Evolutionary conservation across 2,888 invertebrate genomes (phyloP).

Genomic region (Quadroppia sp.): DNA sequence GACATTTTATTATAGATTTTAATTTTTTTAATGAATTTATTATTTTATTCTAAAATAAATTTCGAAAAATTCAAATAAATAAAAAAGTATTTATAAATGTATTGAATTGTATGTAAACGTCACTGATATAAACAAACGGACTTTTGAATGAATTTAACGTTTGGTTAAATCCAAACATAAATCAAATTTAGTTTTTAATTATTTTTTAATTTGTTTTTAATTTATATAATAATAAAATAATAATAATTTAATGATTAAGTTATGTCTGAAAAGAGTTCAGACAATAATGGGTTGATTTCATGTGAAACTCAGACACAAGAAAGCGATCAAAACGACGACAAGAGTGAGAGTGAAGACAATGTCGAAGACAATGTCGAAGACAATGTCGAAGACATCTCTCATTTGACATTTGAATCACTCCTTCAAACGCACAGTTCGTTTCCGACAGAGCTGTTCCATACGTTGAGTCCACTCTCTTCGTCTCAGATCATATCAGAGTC

Average conservation of each 20-base stretch:
- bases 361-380: not conserved
- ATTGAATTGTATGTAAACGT: not conserved
- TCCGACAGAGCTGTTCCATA: slow-evolving; percentile 32
- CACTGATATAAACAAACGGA: slow-evolving; percentile 6
- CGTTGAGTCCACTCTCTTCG: not conserved
- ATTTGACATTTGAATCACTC: not conserved
- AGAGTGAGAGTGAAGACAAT: not conserved
- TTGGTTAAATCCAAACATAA: not conserved
- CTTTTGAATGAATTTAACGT: not conserved
- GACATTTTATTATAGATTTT: no score
- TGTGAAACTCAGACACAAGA: not conserved
- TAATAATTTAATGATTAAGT: not conserved
- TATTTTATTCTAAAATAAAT: no score
- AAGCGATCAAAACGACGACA: not conserved
- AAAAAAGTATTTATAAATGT: not conserved
- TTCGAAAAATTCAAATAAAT: no score
- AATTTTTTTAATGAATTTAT: no score
- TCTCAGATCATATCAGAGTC: not conserved
- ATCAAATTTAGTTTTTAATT: no score
- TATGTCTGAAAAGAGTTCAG: not conserved
- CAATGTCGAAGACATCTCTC: not conserved
- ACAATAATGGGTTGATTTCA: not conserved
- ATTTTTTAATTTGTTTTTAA: not conserved
- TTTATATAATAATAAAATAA: not conserved
- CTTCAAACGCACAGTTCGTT: not conserved